These are phyloP conservation scores for Agelas oroides DNA, from an alignment of 37 sponge, comb jelly and placozoan species.

Conservation along the genomic window DNA sequence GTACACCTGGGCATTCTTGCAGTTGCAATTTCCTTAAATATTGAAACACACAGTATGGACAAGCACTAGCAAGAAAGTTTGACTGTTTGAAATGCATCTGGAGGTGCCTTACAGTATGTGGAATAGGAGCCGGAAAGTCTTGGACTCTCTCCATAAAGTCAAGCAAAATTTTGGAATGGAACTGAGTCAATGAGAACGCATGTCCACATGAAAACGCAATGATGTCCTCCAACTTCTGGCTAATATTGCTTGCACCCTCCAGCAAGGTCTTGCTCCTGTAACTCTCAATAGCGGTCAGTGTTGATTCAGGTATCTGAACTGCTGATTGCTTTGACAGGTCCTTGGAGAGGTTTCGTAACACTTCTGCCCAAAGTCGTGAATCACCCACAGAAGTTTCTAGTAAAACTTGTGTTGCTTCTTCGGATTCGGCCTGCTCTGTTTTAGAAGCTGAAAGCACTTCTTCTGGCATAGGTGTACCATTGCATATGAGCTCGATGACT, in stretches of 20 bases:
- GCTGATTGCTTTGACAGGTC: constrained; percentile 19
- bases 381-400: constrained; percentile 38
- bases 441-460: constrained; percentile 23
- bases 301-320: constrained; percentile 19
- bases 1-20: constrained; percentile 32
- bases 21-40: constrained; percentile 65
- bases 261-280: neutral
- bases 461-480: constrained; percentile 24
- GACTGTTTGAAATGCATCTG: constrained; percentile 41
- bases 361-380: constrained; percentile 51
- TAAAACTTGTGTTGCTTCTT: neutral
- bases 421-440: neutral
- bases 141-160: constrained; percentile 66
- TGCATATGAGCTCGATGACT: constrained; percentile 2
- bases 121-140: constrained; percentile 48
- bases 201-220: constrained; percentile 78
- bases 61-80: constrained; percentile 26
- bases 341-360: constrained; percentile 59
- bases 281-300: neutral
- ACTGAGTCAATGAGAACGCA: constrained; percentile 45
- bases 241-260: neutral
- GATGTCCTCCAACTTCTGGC: neutral
- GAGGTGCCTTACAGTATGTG: constrained; percentile 22
- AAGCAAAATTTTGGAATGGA: constrained; percentile 35
- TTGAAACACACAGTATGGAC: constrained; percentile 80